A percentile compares a stretch with the other conserved stretches of the same genome.
phyloP scores from a whole-genome alignment of 2,888 invertebrate species.

The Drosophila bunnanda region DNA sequence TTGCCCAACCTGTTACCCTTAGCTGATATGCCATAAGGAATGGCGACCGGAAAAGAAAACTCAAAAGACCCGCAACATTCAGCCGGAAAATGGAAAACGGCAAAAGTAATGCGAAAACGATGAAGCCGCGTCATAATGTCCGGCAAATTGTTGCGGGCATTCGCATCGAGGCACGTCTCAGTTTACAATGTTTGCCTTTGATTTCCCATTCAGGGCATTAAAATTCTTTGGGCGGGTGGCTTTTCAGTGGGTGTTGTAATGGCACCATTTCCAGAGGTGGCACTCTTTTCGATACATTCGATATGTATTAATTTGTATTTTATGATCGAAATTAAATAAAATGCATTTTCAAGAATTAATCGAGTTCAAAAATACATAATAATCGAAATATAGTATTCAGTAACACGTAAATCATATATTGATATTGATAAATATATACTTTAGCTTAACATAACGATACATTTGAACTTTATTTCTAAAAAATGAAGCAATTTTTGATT shows the following conservation, averaged over 20 bases:
- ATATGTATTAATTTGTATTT: background rate
- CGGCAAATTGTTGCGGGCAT: conserved; percentile 51
- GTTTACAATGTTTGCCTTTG: conserved; percentile 44
- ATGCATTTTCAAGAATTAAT: no score
- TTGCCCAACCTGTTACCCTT: background rate
- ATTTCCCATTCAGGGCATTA: conserved; percentile 36
- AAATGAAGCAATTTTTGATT: no score
- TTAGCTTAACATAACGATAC: no score
- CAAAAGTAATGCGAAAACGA: conserved; percentile 59
- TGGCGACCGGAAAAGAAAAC: conserved; percentile 1
- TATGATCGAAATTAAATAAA: background rate
- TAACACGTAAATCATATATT: no score
- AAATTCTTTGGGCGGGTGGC: conserved; percentile 17
- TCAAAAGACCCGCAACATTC: conserved; percentile 20
- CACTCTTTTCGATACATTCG: background rate
- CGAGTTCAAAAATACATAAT: no score
- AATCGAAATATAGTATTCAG: no score
- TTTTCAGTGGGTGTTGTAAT: background rate
- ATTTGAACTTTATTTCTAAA: no score
- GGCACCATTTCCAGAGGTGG: conserved; percentile 9
- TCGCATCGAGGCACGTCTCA: conserved; percentile 35
- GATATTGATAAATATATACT: no score
- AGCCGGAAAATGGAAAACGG: conserved; percentile 38
- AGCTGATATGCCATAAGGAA: background rate
- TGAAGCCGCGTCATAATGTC: conserved; percentile 51